Base-by-base conservation (phyloP, 2,888 invertebrate species). In the Ariolimax columbianus region DNA sequence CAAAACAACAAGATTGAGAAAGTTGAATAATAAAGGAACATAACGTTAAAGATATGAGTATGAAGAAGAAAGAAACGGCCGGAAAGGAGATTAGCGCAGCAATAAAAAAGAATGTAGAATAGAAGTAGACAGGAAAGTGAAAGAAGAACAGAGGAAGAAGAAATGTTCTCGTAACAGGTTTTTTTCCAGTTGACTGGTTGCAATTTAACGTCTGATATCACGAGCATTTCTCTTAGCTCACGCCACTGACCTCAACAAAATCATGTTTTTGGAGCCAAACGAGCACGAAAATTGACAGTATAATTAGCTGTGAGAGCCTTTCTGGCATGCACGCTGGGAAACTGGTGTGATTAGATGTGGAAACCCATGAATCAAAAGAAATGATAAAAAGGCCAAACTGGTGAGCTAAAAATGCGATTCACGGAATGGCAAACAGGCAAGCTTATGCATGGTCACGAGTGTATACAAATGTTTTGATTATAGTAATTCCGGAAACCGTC, bases 281-380 rank as follows among this genome's bases (percentile, higher is more conserved):
- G 59, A 63, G n/a, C 59, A 63, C n/a, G n/a, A 63, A 66, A 30
- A 66, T 43, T 79, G 79, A 79, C 79, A 63, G 30, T 68, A 33
- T 66, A 79, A 79, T 79, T 79, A 66, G 79, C 79, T 66, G 40
- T 36, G 40, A 43, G 66, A n/a, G 68, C 66, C 43, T 26, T 33
- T 40, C 66, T 68, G 66, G 79, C 79, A 79, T 79, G 79, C 43
- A 40, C 63, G 40, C 40, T 26, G 68, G 40, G 23, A 68, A 63
- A 66, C 68, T 66, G n/a, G 63, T 33, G 79, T 66, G 66, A 47
- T 55, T 55, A 55, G 77, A 77, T 59, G 51, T 36, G 36, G 70
- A 38, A 70, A 70, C 70, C 40, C 23, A 70, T 70, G 70, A 70
- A 70, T 70, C 38, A 23, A 40, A 70, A 70, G 70, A 70, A 70